Evolutionary conservation across 2,113 vertebrate genomes (phyloP).

Genomic region (Petroica traversi): DNA sequence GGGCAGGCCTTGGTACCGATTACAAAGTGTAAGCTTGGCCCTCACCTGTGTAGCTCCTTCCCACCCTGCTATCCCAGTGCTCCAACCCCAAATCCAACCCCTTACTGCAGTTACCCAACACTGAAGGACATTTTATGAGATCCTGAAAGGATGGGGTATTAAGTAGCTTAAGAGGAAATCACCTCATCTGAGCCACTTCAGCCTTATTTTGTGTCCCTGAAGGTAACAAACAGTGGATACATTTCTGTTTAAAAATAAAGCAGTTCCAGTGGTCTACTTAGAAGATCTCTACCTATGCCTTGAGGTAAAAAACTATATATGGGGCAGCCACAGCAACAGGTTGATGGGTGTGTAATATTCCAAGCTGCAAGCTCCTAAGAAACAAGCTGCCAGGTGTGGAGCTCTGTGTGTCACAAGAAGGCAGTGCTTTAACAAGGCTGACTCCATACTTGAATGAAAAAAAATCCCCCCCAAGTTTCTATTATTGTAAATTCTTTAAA

Average conservation of each 20-base stretch:
- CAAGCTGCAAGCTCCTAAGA: not conserved
- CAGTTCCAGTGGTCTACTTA: not conserved
- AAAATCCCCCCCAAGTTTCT: not conserved
- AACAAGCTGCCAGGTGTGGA: not conserved
- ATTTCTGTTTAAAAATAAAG: not conserved
- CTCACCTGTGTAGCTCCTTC: not conserved
- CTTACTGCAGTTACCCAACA: not conserved
- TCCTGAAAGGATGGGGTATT: not conserved
- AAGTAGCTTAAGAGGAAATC: not conserved
- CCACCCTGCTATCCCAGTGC: not conserved
- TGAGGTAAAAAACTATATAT: not conserved
- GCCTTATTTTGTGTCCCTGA: not conserved
- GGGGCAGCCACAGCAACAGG: not conserved
- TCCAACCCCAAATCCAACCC: not conserved
- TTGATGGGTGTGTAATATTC: not conserved
- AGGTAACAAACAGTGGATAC: not conserved
- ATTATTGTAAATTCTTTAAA: not conserved
- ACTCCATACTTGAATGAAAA: not conserved
- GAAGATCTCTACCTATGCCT: not conserved
- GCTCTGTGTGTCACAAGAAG: fast-evolving
- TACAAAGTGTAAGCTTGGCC: not conserved
- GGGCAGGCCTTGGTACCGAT: not conserved
- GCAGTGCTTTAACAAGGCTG: not conserved
- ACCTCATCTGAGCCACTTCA: not conserved
- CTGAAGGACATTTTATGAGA: not conserved